These are phyloP conservation scores for Pluvialis apricaria DNA, from an alignment of 2,113 vertebrate genomes.

Conservation along the genomic window DNA sequence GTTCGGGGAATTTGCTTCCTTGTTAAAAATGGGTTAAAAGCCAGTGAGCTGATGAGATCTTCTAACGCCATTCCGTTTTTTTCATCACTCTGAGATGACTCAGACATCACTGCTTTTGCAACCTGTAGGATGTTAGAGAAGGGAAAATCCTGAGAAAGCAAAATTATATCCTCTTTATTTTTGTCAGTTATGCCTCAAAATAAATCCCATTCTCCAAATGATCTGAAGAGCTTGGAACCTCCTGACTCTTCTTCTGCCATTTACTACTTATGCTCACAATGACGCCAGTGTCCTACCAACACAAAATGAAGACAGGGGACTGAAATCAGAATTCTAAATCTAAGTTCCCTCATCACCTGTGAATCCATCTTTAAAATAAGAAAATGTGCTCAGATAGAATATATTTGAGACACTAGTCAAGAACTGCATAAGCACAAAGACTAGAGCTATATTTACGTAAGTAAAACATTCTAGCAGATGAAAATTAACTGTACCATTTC, in stretches of 20 bases:
- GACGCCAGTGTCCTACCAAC: not conserved
- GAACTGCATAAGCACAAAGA: not conserved
- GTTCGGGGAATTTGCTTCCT: slow-evolving; percentile 83
- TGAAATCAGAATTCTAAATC: not conserved
- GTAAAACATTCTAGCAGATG: not conserved
- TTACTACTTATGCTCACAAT: not conserved
- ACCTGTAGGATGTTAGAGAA: slow-evolving; percentile 71
- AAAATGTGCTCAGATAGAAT: not conserved
- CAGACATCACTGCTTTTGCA: slow-evolving; percentile 73
- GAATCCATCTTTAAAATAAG: not conserved
- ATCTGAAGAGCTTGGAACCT: not conserved
- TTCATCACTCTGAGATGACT: slow-evolving; percentile 18
- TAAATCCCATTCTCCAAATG: not conserved
- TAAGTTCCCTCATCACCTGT: not conserved
- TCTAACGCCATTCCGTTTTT: slow-evolving; percentile 70
- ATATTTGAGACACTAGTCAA: not conserved
- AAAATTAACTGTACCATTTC: not conserved
- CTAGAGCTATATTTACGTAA: not conserved
- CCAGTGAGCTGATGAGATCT: slow-evolving; percentile 65
- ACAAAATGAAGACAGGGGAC: not conserved
- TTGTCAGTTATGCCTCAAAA: not conserved
- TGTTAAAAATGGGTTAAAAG: slow-evolving; percentile 81
- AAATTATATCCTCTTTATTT: not conserved
- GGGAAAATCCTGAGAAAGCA: not conserved
- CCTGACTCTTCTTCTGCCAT: not conserved